Conservation (phyloP, 2,113 vertebrate species). For the Lates calcarifer region DNA sequence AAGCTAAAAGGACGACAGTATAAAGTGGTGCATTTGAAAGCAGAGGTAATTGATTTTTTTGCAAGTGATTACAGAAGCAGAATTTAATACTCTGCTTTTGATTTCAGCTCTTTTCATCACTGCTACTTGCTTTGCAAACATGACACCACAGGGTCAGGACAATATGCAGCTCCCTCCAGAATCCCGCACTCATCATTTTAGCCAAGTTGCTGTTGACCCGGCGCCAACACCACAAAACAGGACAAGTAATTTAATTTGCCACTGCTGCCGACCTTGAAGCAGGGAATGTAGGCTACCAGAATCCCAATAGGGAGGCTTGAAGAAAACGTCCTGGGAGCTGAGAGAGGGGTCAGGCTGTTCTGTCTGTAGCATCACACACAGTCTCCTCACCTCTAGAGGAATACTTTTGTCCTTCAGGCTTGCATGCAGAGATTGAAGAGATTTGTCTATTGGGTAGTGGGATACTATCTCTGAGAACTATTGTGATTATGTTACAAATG, state of each 20-base stretch:
- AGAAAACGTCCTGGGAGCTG: conserved; percentile 60
- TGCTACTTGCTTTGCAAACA: conserved; percentile 68
- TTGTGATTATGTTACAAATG: conserved; percentile 11
- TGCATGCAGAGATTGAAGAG: conserved; percentile 11
- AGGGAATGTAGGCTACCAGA: conserved; percentile 77
- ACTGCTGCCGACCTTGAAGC: conserved; percentile 79
- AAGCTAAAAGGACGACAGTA: conserved; percentile 53
- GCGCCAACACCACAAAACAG: conserved; percentile 76
- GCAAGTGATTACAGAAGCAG: conserved; percentile 72
- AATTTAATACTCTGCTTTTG: conserved; percentile 74
- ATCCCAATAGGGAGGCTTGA: conserved; percentile 74
- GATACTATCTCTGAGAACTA: background rate
- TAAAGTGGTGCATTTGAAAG: conserved; percentile 67
- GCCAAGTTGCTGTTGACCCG: conserved; percentile 74
- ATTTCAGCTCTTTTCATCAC: conserved; percentile 68
- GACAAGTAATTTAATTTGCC: conserved; percentile 81
- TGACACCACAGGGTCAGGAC: conserved; percentile 75
- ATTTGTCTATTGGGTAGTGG: background rate
- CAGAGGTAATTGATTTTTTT: conserved; percentile 66
- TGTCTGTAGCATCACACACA: conserved; percentile 54
- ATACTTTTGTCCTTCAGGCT: conserved; percentile 58
- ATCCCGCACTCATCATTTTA: conserved; percentile 81
- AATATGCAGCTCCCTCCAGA: conserved; percentile 66
- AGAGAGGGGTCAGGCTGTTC: conserved; percentile 60
- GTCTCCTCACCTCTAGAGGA: conserved; percentile 42